A percentile compares a stretch with the other conserved stretches of the same genome.
Conservation (phyloP, 2,888 invertebrate species). For the Fragum fragum region DNA sequence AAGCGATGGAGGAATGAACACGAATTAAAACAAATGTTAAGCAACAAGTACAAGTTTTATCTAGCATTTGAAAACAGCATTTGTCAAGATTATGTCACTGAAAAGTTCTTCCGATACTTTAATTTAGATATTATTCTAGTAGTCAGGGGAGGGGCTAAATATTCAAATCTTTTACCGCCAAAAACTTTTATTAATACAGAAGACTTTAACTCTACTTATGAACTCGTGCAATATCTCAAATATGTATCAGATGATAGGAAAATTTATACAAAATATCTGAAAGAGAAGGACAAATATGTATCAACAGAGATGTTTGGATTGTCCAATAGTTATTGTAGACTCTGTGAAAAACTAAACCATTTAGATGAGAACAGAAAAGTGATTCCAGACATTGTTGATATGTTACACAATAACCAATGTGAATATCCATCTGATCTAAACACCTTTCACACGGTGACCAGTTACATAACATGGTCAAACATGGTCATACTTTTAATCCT, state of each 20-base stretch:
- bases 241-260: conserved; percentile 9
- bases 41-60: conserved; percentile 43
- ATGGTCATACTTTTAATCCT: background rate
- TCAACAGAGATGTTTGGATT: conserved; percentile 33
- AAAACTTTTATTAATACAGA: conserved; percentile 37
- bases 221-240: conserved; percentile 27
- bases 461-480: background rate
- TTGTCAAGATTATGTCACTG: conserved; percentile 50
- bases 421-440: conserved; percentile 9
- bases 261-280: conserved; percentile 21
- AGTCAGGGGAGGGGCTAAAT: conserved; percentile 46
- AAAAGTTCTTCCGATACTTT: conserved; percentile 46
- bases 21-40: conserved; percentile 4
- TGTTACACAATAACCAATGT: conserved; percentile 10
- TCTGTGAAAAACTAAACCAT: conserved; percentile 47
- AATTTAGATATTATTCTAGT: conserved; percentile 41
- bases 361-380: conserved; percentile 35
- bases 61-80: conserved; percentile 54
- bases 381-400: background rate
- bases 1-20: background rate
- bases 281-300: conserved; percentile 32
- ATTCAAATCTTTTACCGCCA: conserved; percentile 38
- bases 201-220: conserved; percentile 28
- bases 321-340: conserved; percentile 37
- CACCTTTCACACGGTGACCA: background rate